phyloP scores from a whole-genome alignment of 2,797 vertebrate species.

The Xyrichtys novacula region DNA sequence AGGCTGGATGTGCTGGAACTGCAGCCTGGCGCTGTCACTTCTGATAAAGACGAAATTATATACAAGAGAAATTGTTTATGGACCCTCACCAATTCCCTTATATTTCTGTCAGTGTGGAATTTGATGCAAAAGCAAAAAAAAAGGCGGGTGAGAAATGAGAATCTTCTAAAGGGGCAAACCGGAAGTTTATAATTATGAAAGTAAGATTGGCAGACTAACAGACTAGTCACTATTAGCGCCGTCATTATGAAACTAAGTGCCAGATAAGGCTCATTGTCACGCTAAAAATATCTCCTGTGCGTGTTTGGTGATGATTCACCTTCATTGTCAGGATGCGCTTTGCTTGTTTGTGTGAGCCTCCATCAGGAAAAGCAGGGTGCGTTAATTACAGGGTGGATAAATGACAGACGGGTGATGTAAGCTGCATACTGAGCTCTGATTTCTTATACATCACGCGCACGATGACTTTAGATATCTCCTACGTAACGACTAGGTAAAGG shows the following conservation, averaged over 20 bases:
- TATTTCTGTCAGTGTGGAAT: not conserved
- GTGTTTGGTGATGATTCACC: slow-evolving; percentile 1
- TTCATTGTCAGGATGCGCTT: not conserved
- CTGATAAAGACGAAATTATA: not conserved
- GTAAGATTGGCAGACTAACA: not conserved
- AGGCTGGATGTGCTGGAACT: not conserved
- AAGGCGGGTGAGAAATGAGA: not conserved
- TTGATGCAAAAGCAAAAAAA: not conserved
- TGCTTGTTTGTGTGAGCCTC: not conserved
- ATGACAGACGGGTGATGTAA: not conserved
- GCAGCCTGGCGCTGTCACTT: slow-evolving; percentile 8
- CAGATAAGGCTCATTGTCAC: not conserved
- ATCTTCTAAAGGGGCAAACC: not conserved
- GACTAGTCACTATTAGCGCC: not conserved
- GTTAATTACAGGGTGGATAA: not conserved
- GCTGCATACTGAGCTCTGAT: not conserved
- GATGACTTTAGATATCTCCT: not conserved
- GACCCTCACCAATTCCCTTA: not conserved
- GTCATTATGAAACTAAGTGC: not conserved
- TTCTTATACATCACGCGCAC: not conserved
- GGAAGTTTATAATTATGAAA: not conserved
- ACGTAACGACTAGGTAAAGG: not conserved
- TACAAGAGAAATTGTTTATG: not conserved
- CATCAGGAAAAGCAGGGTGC: not conserved
- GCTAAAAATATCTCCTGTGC: not conserved